Conservation (phyloP, 2,888 invertebrate genomes). For the Doris montereyensis region DNA sequence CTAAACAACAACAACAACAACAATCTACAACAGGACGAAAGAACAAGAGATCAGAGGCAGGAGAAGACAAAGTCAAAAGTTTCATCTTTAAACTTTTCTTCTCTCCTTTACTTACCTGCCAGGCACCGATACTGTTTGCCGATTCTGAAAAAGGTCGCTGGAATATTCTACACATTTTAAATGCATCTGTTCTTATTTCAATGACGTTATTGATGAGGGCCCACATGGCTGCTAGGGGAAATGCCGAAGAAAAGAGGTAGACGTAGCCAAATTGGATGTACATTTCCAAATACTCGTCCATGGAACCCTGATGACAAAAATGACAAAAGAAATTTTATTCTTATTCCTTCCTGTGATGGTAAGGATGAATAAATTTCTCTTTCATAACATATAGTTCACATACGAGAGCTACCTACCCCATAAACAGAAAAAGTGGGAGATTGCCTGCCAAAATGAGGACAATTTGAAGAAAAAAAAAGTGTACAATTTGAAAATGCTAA, state of each 20-base stretch:
- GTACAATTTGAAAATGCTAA: no score
- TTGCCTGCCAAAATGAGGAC: no score
- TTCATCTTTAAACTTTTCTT: no score
- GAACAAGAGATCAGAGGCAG: no score
- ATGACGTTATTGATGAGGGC: conserved; percentile 83
- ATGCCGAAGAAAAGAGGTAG: conserved; percentile 84
- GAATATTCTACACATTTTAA: conserved; percentile 82
- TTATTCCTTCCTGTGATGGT: no score
- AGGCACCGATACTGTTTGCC: conserved; percentile 78
- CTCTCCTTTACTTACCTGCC: conserved; percentile 80
- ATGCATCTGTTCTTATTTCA: conserved; percentile 83
- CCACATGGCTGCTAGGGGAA: conserved; percentile 83
- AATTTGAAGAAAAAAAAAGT: no score
- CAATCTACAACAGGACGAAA: no score
- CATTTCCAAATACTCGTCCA: conserved; percentile 85
- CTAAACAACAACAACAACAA: no score
- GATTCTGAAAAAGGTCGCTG: conserved; percentile 80
- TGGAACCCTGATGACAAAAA: conserved; percentile 76
- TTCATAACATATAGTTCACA: not conserved
- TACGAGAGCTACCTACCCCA: not conserved
- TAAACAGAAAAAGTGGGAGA: no score
- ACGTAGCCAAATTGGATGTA: conserved; percentile 87
- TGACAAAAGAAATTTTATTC: not conserved
- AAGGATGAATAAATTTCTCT: not conserved
- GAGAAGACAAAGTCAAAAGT: no score